phyloP scores from a whole-genome alignment of 37 sponge, comb jelly and placozoan species.

The Chondrosia reniformis region DNA sequence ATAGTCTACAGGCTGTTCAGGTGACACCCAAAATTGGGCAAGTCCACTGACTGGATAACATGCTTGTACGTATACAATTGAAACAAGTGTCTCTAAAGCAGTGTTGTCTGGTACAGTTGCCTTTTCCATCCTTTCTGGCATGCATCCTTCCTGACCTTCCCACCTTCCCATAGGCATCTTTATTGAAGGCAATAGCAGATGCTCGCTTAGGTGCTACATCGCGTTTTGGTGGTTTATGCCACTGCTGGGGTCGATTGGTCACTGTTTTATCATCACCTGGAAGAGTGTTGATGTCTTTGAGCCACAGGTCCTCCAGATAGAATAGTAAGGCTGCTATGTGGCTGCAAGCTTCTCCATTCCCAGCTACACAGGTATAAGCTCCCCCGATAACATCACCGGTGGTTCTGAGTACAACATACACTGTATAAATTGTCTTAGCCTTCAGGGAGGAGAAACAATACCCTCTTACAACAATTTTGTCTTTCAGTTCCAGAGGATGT shows the following conservation, averaged over 20 bases:
- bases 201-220: conserved; percentile 5
- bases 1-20: too few species aligned
- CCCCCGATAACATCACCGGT: neutral
- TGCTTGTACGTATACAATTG: neutral
- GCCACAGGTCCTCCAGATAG: neutral
- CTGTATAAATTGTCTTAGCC: neutral
- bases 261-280: neutral
- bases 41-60: neutral
- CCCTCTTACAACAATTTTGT: neutral
- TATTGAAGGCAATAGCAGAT: neutral
- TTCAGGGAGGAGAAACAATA: neutral
- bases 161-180: neutral
- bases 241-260: neutral
- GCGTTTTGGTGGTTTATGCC: neutral
- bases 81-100: neutral
- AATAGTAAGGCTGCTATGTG: neutral
- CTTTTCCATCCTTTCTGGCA: neutral
- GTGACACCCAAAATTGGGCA: neutral
- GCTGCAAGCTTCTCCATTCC: neutral
- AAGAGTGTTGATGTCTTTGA: neutral
- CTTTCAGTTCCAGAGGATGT: neutral
- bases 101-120: neutral
- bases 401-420: neutral
- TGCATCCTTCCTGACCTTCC: neutral
- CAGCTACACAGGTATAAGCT: neutral